A percentile compares a stretch with the other conserved stretches of the same genome.
phyloP scores from a whole-genome alignment of 2,888 invertebrate species.

The Epistrophella euchroma region DNA sequence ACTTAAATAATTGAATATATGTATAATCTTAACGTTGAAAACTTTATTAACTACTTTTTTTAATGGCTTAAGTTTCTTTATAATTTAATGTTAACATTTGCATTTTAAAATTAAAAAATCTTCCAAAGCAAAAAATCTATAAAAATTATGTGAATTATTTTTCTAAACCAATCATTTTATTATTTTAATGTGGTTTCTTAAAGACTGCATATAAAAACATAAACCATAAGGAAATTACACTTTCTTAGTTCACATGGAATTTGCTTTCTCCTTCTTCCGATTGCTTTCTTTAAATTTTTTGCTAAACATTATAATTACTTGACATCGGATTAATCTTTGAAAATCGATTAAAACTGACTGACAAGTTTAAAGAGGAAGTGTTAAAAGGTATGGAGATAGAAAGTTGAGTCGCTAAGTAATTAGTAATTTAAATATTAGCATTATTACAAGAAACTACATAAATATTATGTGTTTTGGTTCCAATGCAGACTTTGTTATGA shows the following conservation, averaged over 20 bases:
- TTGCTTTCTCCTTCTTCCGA: slow-evolving; percentile 26
- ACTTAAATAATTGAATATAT: too few species aligned
- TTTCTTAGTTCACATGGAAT: slow-evolving; percentile 1
- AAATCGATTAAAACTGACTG: slow-evolving; percentile 8
- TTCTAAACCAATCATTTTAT: background rate
- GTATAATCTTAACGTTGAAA: too few species aligned
- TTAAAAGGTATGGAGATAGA: background rate
- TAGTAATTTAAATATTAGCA: background rate
- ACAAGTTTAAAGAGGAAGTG: background rate
- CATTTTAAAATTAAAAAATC: too few species aligned
- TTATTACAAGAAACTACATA: background rate
- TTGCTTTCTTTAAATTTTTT: background rate
- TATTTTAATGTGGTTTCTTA: background rate
- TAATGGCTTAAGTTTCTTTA: too few species aligned
- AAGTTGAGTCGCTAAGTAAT: background rate
- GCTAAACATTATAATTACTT: slow-evolving; percentile 11
- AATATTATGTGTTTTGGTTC: background rate
- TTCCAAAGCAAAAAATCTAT: background rate
- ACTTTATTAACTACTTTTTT: too few species aligned
- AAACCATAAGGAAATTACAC: background rate
- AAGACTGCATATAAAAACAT: background rate
- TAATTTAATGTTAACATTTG: too few species aligned
- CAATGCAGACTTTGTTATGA: background rate
- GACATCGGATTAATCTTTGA: slow-evolving; percentile 2
- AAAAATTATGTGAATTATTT: background rate